These are phyloP conservation scores for Seladonia tumulorum DNA, from an alignment of 2,888 invertebrate species.

Conservation along the genomic window DNA sequence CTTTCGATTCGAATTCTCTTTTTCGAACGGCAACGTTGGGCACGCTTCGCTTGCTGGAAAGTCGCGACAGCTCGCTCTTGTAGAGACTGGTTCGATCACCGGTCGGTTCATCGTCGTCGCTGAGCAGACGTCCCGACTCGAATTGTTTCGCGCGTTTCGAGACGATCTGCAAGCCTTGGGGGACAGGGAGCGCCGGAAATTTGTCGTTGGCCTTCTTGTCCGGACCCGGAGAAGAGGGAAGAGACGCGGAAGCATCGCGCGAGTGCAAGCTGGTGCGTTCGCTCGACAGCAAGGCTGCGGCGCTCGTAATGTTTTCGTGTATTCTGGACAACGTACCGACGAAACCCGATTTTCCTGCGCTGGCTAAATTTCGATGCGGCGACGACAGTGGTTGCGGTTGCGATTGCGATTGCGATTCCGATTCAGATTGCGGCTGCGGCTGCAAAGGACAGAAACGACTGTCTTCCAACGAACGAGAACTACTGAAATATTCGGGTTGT, in stretches of 20 bases:
- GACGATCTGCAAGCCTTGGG: conserved; percentile 87
- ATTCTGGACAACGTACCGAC: conserved; percentile 88
- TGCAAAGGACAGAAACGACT: conserved; percentile 2
- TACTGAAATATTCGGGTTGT: conserved; percentile 49
- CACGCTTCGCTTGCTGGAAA: conserved; percentile 89
- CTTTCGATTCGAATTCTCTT: conserved; percentile 89
- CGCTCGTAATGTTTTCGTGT: conserved; percentile 86
- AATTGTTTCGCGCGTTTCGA: conserved; percentile 91
- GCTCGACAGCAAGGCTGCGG: conserved; percentile 43
- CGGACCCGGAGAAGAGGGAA: conserved; percentile 82
- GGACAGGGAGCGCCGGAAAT: conserved; percentile 76
- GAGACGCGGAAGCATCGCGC: conserved; percentile 81
- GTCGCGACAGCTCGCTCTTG: conserved; percentile 88
- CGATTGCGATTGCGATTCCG: background rate
- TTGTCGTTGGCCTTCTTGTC: conserved; percentile 80
- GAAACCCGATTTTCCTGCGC: conserved; percentile 82
- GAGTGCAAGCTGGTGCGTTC: conserved; percentile 69
- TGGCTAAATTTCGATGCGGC: conserved; percentile 34
- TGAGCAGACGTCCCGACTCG: conserved; percentile 87
- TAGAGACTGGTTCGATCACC: conserved; percentile 89
- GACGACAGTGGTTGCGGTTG: conserved; percentile 30
- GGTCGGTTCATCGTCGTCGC: conserved; percentile 85
- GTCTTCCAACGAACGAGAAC: conserved; percentile 36
- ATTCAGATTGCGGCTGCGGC: background rate
- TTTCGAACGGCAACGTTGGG: conserved; percentile 91